These are phyloP conservation scores for Rallus crepitans DNA, from an alignment of 2,797 vertebrate genomes.

Conservation along the genomic window DNA sequence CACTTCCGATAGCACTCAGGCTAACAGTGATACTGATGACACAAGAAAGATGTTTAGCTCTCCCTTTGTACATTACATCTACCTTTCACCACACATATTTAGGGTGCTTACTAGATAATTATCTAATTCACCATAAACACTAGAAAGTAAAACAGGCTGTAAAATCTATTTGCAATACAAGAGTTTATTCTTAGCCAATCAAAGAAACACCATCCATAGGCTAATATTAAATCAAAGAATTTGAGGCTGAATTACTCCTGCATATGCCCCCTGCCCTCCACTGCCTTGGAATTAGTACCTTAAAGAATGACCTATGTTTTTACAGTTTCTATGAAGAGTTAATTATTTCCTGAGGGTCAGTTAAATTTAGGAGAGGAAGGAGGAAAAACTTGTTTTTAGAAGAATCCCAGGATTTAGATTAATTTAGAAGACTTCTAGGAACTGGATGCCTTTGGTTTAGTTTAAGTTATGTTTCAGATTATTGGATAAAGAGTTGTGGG, in stretches of 20 bases:
- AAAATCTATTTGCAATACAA: not conserved
- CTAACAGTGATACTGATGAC: not conserved
- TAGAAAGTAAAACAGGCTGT: not conserved
- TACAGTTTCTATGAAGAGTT: not conserved
- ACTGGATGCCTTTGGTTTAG: not conserved
- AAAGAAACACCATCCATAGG: not conserved
- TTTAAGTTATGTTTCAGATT: not conserved
- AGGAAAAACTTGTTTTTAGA: not conserved
- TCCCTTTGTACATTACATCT: not conserved
- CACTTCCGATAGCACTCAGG: not conserved
- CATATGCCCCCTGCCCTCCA: fast-evolving
- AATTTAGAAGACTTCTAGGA: not conserved
- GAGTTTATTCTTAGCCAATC: not conserved
- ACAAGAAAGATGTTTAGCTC: not conserved
- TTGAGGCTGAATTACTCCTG: not conserved
- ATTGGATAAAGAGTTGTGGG: not conserved
- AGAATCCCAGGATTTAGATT: not conserved
- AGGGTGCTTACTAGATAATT: not conserved
- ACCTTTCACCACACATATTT: not conserved
- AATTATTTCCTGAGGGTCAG: not conserved
- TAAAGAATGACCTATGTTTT: not conserved
- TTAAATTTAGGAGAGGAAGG: not conserved
- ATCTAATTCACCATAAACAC: not conserved
- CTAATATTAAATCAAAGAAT: not conserved
- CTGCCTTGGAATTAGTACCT: not conserved